Evolutionary conservation across 2,797 vertebrate genomes (phyloP).

Genomic region (Alcedo atthis): DNA sequence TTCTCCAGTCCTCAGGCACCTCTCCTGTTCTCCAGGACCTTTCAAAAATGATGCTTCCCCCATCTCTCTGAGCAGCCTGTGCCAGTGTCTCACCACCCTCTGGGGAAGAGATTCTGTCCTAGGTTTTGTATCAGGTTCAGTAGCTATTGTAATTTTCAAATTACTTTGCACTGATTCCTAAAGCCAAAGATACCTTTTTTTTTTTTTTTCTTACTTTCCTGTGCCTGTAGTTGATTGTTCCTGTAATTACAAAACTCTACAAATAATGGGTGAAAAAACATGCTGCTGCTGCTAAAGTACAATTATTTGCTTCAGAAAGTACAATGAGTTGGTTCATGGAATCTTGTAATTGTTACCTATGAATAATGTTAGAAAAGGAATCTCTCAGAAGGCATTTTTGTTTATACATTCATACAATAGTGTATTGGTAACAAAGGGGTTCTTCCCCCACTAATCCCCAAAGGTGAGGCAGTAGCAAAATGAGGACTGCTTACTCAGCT

Average conservation of each 20-base stretch:
- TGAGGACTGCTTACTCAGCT: background rate
- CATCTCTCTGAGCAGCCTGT: too few relatives aligned
- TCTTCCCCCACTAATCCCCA: background rate
- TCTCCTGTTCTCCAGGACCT: too few relatives aligned
- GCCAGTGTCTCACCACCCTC: too few relatives aligned
- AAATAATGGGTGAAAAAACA: slow-evolving; percentile 3
- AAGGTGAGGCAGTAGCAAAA: background rate
- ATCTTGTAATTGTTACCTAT: background rate
- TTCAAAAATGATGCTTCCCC: too few relatives aligned
- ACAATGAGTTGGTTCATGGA: background rate
- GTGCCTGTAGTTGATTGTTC: background rate
- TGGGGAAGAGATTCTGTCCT: too few relatives aligned
- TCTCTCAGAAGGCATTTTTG: background rate
- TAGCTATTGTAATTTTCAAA: background rate
- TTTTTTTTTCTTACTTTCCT: background rate
- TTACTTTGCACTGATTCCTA: background rate
- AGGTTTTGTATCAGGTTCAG: background rate
- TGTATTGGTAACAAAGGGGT: background rate
- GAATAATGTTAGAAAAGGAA: background rate
- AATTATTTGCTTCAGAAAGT: background rate
- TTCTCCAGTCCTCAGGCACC: too few relatives aligned
- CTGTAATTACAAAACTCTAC: background rate
- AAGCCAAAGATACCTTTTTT: background rate
- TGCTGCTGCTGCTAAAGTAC: background rate
- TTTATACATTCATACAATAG: background rate